These are phyloP conservation scores for Steatocranus sp. DNA, from an alignment of 2,797 vertebrate species.

Conservation along the genomic window DNA sequence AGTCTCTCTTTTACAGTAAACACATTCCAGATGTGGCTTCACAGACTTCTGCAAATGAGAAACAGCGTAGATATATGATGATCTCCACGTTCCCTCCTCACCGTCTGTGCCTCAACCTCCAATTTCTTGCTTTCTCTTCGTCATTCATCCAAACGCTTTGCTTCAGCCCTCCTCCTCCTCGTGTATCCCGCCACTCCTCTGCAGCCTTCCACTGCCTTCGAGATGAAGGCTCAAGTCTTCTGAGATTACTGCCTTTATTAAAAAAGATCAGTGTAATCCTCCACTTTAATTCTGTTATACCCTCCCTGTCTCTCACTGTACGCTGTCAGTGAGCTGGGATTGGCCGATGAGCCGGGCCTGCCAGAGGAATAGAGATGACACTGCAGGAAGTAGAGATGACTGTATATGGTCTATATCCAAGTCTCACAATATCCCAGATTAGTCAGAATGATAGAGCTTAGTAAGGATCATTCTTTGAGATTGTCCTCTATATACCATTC, in stretches of 20 bases:
- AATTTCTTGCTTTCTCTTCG: neutral
- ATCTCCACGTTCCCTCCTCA: neutral
- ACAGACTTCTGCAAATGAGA: neutral
- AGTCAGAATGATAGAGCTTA: neutral
- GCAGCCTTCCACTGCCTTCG: conserved; percentile 2
- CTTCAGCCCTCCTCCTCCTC: neutral
- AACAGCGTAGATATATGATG: neutral
- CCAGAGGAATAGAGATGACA: conserved; percentile 14
- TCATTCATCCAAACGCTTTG: neutral
- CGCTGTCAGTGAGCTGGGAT: conserved; percentile 16
- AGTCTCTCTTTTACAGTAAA: neutral
- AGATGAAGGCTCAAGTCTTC: conserved; percentile 29
- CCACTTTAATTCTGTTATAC: conserved; percentile 47
- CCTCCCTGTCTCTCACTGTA: conserved; percentile 12
- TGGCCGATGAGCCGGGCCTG: neutral
- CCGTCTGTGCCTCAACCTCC: conserved; percentile 10
- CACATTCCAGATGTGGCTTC: conserved; percentile 21
- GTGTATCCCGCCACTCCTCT: neutral
- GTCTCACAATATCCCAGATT: conserved; percentile 18
- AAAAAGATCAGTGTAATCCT: conserved; percentile 56
- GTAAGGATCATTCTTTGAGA: neutral
- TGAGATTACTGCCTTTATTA: conserved; percentile 57
- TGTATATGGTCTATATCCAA: neutral
- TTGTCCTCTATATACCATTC: neutral
- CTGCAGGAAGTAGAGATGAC: conserved; percentile 27